A percentile compares a stretch with the other conserved stretches of the same genome.
phyloP scores from a whole-genome alignment of 1,140 invertebrate genomes.

The Hyphantria cunea region DNA sequence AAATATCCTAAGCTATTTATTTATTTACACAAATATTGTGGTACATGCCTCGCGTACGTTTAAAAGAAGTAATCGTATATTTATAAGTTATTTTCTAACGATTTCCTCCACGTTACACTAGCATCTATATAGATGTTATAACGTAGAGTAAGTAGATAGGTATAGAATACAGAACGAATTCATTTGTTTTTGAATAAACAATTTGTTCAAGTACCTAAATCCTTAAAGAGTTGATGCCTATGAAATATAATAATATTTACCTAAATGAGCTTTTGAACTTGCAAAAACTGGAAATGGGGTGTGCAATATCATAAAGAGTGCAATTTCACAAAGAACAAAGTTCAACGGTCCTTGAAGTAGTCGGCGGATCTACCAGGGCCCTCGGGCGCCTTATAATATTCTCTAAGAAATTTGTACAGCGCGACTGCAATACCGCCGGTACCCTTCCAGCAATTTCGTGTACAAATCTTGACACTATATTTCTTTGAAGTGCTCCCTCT shows the following conservation, averaged over 20 bases:
- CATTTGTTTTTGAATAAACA: too few relatives aligned
- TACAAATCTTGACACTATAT: conserved; percentile 16
- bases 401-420: conserved; percentile 30
- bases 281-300: conserved; percentile 12
- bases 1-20: too few relatives aligned
- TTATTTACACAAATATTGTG: too few relatives aligned
- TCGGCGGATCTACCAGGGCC: conserved; percentile 12
- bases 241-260: conserved; percentile 13
- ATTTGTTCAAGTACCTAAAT: too few relatives aligned
- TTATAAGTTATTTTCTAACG: too few relatives aligned
- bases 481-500: conserved; percentile 9
- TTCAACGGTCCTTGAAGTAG: conserved; percentile 15
- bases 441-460: conserved; percentile 24
- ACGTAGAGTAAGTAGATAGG: too few relatives aligned
- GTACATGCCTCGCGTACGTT: too few relatives aligned
- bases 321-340: conserved; percentile 6
- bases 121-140: too few relatives aligned
- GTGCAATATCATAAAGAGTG: conserved; percentile 32
- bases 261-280: conserved; percentile 1
- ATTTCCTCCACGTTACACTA: too few relatives aligned
- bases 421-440: conserved; percentile 18
- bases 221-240: too few relatives aligned
- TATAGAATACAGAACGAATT: too few relatives aligned
- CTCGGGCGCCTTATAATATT: conserved; percentile 35
- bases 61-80: too few relatives aligned